Base-by-base conservation (phyloP, 2,888 invertebrate species). In the Phortica okadai region DNA sequence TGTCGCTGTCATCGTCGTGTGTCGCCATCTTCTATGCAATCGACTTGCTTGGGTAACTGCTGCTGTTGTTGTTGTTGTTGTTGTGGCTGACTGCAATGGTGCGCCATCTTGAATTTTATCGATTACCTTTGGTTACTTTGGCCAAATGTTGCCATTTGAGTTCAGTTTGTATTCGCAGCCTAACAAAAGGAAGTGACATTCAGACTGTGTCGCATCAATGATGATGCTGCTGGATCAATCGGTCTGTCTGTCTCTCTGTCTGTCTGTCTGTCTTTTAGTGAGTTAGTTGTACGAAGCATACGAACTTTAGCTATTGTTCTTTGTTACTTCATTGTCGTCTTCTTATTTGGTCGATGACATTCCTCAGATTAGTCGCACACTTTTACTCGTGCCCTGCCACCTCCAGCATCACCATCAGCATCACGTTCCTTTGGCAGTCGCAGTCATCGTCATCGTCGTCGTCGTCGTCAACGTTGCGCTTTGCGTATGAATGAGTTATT, bases 401-500 rank as follows among this genome's bases (percentile, higher is more conserved):
- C 50, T 50, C 6, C 50, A 50, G 4, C 14, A 14, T 11, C 14
- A 6, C 50, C 14, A 11, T 50, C 50, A 62, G 16, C 62, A 62
- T 62, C 62, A 62, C 33, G 33, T 25, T 62, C 62, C 10, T 62
- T 62, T 8, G 25, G 16, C 62, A 59, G 21, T 59, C 59, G n/a
- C 33, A 33, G 33, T 79, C 77, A n/a, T 76, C 74, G 56, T 75
- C 77, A 62, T 78, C 76, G 73, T 74, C 73, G 76, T 77, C 74
- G 67, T 78, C 75, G 72, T 76, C 74, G 58, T 78, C 76, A 76
- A 76, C 79, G 74, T 78, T 42, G n/a, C 64, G 78, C 81, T 76
- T 77, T 87, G 87, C 86, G 87, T 89, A 89, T 89, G 89, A 89
- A 89, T 89, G 89, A 89, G 88, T 89, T 89, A 88, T 89, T 89